These are phyloP conservation scores for Phortica okadai DNA, from an alignment of 2,888 invertebrate species.

Conservation along the genomic window DNA sequence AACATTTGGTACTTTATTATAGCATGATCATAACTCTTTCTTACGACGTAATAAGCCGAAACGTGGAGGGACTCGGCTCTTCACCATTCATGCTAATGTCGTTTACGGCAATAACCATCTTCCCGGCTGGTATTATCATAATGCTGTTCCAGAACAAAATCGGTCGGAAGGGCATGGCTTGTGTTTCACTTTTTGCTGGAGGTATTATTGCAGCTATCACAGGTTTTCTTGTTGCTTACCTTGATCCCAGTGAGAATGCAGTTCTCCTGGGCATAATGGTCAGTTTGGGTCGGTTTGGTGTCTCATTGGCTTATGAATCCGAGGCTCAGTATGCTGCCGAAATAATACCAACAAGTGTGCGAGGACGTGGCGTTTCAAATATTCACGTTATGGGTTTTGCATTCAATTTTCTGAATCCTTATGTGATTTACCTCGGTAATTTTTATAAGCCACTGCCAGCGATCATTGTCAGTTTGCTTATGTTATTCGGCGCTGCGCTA, in stretches of 20 bases:
- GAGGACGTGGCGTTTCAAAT: slow-evolving; percentile 80
- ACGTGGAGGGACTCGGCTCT: slow-evolving; percentile 78
- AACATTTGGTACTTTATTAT: slow-evolving; percentile 58
- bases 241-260: slow-evolving; percentile 68
- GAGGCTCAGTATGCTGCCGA: slow-evolving; percentile 82
- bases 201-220: slow-evolving; percentile 77
- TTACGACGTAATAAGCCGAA: slow-evolving; percentile 79
- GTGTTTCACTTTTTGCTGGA: slow-evolving; percentile 77
- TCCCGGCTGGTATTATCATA: slow-evolving; percentile 77
- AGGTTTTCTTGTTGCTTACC: slow-evolving; percentile 75
- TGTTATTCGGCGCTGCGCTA: slow-evolving; percentile 78
- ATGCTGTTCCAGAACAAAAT: slow-evolving; percentile 73
- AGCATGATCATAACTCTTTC: slow-evolving; percentile 80
- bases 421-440: slow-evolving; percentile 78
- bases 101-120: slow-evolving; percentile 77
- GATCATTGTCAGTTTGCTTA: slow-evolving; percentile 78
- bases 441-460: slow-evolving; percentile 77
- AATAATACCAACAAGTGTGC: slow-evolving; percentile 80
- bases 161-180: slow-evolving; percentile 79
- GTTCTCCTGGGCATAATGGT: slow-evolving; percentile 76
- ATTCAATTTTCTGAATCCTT: slow-evolving; percentile 79
- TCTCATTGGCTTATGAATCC: slow-evolving; percentile 80
- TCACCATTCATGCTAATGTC: slow-evolving; percentile 79
- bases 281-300: slow-evolving; percentile 78
- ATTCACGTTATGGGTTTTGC: slow-evolving; percentile 80